Evolutionary conservation across 2,888 invertebrate genomes (phyloP).

Genomic region (Rhagium mordax): DNA sequence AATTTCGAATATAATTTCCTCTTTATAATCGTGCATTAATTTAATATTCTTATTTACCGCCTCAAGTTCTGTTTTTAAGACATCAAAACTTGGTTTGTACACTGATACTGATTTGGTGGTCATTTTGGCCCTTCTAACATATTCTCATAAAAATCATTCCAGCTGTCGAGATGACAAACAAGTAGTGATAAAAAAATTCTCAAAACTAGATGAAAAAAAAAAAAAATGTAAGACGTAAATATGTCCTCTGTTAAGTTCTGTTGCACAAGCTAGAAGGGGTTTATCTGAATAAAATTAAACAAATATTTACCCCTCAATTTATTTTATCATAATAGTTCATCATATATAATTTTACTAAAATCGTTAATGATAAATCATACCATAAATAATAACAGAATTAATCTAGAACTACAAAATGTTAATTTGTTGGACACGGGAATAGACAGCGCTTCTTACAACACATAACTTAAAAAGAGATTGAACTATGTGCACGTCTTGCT

Average conservation of each 20-base stretch:
- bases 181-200: too few species aligned
- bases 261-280: too few species aligned
- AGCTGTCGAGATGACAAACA: too few species aligned
- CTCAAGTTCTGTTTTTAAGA: slow-evolving; percentile 19
- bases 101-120: slow-evolving; percentile 11
- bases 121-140: not conserved
- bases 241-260: too few species aligned
- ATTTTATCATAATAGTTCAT: slow-evolving; percentile 5
- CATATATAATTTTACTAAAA: slow-evolving; percentile 14
- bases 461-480: not conserved
- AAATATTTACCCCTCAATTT: not conserved
- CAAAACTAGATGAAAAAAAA: too few species aligned
- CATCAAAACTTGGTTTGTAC: not conserved
- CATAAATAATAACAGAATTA: slow-evolving; percentile 1
- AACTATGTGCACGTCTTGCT: not conserved
- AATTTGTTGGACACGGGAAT: not conserved
- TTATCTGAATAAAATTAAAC: not conserved
- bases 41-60: slow-evolving; percentile 25
- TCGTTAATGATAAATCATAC: slow-evolving; percentile 7
- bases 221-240: too few species aligned
- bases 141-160: too few species aligned
- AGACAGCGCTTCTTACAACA: too few species aligned
- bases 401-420: slow-evolving; percentile 4
- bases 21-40: slow-evolving; percentile 34
- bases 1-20: slow-evolving; percentile 35